A percentile compares a stretch with the other conserved stretches of the same genome.
These are phyloP conservation scores for Drosophila lowei DNA, from an alignment of 1,140 invertebrate species.

Conservation along the genomic window DNA sequence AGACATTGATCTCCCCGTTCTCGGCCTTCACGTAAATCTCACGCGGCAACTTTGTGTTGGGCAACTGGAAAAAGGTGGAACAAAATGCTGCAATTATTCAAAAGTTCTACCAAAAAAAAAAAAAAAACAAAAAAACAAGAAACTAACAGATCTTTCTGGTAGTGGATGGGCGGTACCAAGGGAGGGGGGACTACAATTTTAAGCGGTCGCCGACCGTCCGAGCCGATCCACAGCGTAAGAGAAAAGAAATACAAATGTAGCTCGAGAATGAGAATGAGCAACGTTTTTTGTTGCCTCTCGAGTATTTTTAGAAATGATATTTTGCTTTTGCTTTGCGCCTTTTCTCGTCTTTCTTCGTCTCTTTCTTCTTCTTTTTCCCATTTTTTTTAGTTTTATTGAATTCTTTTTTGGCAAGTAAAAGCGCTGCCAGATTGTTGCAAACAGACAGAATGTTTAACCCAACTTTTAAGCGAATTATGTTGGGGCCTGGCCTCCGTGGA, in stretches of 20 bases:
- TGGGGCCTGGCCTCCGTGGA: neutral
- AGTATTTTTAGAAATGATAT: constrained; percentile 65
- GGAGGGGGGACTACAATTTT: constrained; percentile 25
- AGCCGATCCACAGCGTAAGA: constrained; percentile 33
- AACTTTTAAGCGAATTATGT: neutral
- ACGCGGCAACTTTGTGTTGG: constrained; percentile 86
- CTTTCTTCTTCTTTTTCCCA: constrained; percentile 1
- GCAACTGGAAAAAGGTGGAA: constrained; percentile 83
- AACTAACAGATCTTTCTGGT: constrained; percentile 20
- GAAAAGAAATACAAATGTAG: constrained; percentile 47
- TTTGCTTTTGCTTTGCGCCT: constrained; percentile 29
- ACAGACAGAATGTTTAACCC: neutral
- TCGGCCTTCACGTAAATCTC: constrained; percentile 94
- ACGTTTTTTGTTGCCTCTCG: constrained; percentile 26
- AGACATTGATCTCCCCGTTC: constrained; percentile 95
- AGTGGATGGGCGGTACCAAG: neutral
- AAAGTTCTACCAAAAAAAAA: constrained; percentile 6
- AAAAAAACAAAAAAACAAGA: constrained; percentile 1
- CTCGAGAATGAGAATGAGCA: constrained; percentile 23
- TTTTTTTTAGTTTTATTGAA: constrained; percentile 10
- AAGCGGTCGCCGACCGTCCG: constrained; percentile 41
- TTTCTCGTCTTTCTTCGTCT: neutral
- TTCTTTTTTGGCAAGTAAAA: neutral
- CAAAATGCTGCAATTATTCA: constrained; percentile 3
- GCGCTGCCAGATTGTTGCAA: constrained; percentile 14